Evolutionary conservation across 2,888 invertebrate genomes (phyloP).

Genomic region (Polydrusus tereticollis): DNA sequence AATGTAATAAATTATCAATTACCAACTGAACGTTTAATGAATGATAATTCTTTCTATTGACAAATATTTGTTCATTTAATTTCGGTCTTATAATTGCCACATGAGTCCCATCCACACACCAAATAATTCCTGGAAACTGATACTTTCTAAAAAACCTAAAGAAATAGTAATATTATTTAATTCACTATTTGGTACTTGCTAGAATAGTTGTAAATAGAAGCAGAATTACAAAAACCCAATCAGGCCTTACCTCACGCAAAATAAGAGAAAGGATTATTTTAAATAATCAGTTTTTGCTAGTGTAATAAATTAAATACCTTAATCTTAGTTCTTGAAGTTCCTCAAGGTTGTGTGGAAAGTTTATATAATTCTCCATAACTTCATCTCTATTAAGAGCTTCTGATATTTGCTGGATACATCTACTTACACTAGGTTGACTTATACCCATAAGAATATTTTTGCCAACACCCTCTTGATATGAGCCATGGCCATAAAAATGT

Average conservation of each 20-base stretch:
- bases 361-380: not conserved
- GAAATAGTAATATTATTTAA: not conserved
- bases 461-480: constrained; percentile 5
- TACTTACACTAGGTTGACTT: not conserved
- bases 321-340: not conserved
- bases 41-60: constrained; percentile 44
- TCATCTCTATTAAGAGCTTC: not conserved
- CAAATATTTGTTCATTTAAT: constrained; percentile 26
- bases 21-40: constrained; percentile 46
- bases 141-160: constrained; percentile 16
- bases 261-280: too few relatives aligned
- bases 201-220: too few relatives aligned
- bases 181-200: too few relatives aligned
- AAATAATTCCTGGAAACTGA: constrained; percentile 36
- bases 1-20: too few relatives aligned
- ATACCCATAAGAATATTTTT: not conserved
- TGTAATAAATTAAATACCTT: not conserved
- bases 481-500: not conserved
- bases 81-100: too few relatives aligned
- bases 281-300: too few relatives aligned
- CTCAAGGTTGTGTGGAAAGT: not conserved
- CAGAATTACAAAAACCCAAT: too few relatives aligned
- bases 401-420: not conserved
- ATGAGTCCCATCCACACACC: constrained; percentile 38
- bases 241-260: too few relatives aligned